Percentiles rank a stretch among this genome's conserved stretches.
Evolutionary conservation across 2,888 invertebrate genomes (phyloP).

Genomic region (Crematogaster levior): DNA sequence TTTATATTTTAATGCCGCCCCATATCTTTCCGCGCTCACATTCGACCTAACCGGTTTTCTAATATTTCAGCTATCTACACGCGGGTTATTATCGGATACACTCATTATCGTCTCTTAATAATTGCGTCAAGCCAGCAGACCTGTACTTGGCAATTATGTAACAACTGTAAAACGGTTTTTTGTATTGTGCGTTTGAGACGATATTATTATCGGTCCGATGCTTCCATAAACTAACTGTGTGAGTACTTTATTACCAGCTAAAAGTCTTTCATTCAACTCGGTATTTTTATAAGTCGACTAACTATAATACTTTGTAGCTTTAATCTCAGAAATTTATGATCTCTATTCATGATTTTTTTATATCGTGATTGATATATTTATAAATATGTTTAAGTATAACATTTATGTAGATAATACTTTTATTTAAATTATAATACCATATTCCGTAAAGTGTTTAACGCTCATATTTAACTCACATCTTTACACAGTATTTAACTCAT

Average conservation of each 20-base stretch:
- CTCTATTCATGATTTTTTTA: too few relatives aligned
- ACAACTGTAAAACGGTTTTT: constrained; percentile 36
- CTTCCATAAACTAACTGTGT: constrained; percentile 9
- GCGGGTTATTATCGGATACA: constrained; percentile 35
- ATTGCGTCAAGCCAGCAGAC: constrained; percentile 5
- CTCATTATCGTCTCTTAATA: constrained; percentile 34
- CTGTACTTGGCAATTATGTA: constrained; percentile 31
- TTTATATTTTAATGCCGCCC: neutral
- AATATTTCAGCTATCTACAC: constrained; percentile 26
- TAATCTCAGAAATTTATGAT: neutral
- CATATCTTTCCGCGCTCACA: neutral
- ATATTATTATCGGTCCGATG: constrained; percentile 37
- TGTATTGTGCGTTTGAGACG: constrained; percentile 14
- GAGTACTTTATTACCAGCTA: constrained; percentile 2
- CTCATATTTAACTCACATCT: too few relatives aligned
- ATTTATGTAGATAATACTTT: neutral
- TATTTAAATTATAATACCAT: neutral
- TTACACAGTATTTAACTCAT: too few relatives aligned
- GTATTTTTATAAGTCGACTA: neutral
- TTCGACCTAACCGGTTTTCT: constrained; percentile 27
- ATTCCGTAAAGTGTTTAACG: neutral
- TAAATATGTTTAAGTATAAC: neutral
- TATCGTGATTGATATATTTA: neutral
- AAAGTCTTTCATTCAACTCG: constrained; percentile 12
- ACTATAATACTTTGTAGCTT: neutral